Evolutionary conservation across 2,888 invertebrate genomes (phyloP).

Genomic region (Steinernema carpocapsae): DNA sequence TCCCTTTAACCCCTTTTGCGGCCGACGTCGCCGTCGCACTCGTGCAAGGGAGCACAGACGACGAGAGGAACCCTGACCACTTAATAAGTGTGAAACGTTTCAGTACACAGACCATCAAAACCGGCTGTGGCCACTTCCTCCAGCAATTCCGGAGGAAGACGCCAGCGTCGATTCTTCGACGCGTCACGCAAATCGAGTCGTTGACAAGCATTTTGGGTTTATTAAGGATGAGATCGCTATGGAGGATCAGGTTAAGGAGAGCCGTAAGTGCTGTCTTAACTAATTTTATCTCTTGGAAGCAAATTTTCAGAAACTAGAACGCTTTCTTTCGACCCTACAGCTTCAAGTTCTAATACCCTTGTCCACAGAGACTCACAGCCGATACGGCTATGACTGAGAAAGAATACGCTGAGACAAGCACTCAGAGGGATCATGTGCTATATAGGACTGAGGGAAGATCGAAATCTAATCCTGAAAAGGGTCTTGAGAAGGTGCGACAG

Average conservation of each 20-base stretch:
- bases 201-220: slow-evolving; percentile 22
- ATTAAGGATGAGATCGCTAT: slow-evolving; percentile 6
- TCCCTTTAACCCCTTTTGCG: background rate
- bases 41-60: slow-evolving; percentile 12
- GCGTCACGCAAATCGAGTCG: slow-evolving; percentile 13
- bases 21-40: background rate
- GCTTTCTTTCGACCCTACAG: slow-evolving; percentile 17
- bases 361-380: slow-evolving; percentile 20
- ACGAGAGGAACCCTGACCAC: background rate
- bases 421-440: slow-evolving; percentile 23
- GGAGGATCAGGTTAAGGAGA: slow-evolving; percentile 9
- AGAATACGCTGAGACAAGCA: slow-evolving; percentile 27
- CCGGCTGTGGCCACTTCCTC: slow-evolving; percentile 26
- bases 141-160: slow-evolving; percentile 29
- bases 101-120: slow-evolving; percentile 10
- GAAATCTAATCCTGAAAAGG: slow-evolving; percentile 3
- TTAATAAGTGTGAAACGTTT: no score
- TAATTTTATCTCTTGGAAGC: no score
- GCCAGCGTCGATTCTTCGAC: slow-evolving; percentile 26
- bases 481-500: background rate
- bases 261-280: slow-evolving; percentile 20
- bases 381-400: slow-evolving; percentile 4
- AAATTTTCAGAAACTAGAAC: slow-evolving; percentile 1
- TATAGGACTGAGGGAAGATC: background rate
- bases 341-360: background rate